A percentile compares a stretch with the other conserved stretches of the same genome.
These are phyloP conservation scores for Condylura cristata DNA, from an alignment of 2,113 vertebrate species.

Conservation along the genomic window DNA sequence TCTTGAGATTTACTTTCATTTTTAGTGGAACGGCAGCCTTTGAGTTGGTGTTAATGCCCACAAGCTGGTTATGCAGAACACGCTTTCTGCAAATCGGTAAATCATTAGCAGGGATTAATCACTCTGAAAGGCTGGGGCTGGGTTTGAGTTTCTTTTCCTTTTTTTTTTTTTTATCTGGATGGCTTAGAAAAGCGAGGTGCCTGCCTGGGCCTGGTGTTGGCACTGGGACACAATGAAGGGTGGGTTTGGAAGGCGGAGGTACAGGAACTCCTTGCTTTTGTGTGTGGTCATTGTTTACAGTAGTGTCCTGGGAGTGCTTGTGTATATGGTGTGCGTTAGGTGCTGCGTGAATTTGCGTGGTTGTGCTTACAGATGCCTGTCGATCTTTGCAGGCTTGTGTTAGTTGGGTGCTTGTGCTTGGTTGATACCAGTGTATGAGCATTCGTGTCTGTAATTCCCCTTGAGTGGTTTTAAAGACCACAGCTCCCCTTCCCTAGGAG, in stretches of 20 bases:
- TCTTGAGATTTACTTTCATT: constrained; percentile 84
- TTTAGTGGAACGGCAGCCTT: constrained; percentile 78
- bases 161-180: constrained; percentile 47
- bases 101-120: constrained; percentile 83
- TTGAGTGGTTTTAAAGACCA: background rate
- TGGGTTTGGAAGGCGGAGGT: background rate
- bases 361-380: background rate
- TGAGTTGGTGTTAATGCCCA: constrained; percentile 75
- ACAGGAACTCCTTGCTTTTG: background rate
- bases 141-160: background rate
- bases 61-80: constrained; percentile 83
- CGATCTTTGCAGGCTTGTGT: background rate
- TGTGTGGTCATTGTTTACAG: background rate
- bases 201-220: background rate
- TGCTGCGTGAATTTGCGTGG: background rate
- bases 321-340: background rate
- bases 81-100: constrained; percentile 78
- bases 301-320: background rate
- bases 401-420: background rate
- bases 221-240: background rate
- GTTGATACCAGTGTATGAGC: background rate
- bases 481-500: background rate
- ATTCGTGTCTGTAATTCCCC: background rate
- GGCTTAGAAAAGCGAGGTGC: background rate
- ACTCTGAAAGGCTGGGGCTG: constrained; percentile 77